Evolutionary conservation across 2,797 vertebrate genomes (phyloP).

Genomic region (Falco naumanni): DNA sequence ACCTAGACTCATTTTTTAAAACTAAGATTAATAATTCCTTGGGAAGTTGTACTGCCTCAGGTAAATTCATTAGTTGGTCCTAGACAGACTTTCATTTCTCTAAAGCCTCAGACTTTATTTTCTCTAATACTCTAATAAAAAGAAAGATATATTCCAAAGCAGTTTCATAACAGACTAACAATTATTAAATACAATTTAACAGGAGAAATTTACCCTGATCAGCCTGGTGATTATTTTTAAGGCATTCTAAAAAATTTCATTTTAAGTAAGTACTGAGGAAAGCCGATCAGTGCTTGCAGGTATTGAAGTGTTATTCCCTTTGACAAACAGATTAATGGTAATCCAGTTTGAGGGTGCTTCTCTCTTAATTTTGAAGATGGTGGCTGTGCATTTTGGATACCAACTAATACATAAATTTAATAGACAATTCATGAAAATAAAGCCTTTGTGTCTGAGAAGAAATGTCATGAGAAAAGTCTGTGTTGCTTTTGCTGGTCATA

Average conservation of each 20-base stretch:
- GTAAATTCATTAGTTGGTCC: slow-evolving; percentile 29
- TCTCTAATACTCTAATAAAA: slow-evolving; percentile 11
- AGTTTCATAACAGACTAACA: background rate
- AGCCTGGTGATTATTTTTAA: background rate
- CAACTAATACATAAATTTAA: background rate
- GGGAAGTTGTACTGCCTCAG: slow-evolving; percentile 10
- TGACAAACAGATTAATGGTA: background rate
- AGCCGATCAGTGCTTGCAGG: background rate
- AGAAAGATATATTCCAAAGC: background rate
- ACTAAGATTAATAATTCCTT: slow-evolving; percentile 33
- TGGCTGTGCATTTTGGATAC: background rate
- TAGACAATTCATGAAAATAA: slow-evolving; percentile 1
- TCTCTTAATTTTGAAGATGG: background rate
- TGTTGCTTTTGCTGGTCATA: background rate
- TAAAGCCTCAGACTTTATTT: slow-evolving; percentile 30
- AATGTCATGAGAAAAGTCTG: background rate
- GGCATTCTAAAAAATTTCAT: background rate
- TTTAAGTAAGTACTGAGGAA: background rate
- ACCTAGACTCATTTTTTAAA: background rate
- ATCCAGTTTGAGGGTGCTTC: background rate
- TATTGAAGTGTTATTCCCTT: background rate
- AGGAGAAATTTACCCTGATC: background rate
- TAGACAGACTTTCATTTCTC: slow-evolving; percentile 19
- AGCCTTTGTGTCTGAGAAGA: background rate
- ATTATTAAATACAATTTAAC: slow-evolving; percentile 30